phyloP scores from a whole-genome alignment of 2,113 vertebrate species.

The Thinocorus orbignyianus region DNA sequence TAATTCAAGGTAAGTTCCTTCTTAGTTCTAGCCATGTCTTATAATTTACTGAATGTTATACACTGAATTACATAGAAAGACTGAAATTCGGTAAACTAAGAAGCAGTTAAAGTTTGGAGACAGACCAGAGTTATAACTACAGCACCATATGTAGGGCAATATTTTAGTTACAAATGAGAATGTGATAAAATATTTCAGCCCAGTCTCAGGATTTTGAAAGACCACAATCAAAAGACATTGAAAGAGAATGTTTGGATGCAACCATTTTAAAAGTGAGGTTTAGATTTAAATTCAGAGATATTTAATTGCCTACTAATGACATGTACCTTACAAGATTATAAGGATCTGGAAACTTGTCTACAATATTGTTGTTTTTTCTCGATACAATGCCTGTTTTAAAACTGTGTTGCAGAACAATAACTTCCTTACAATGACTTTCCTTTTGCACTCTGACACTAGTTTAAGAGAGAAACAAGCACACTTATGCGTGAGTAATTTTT shows the following conservation, averaged over 20 bases:
- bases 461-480: not conserved
- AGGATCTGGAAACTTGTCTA: not conserved
- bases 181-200: not conserved
- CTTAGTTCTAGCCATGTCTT: not conserved
- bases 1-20: not conserved
- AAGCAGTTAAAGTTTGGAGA: conserved; percentile 12
- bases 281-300: not conserved
- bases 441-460: not conserved
- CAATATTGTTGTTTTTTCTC: not conserved
- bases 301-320: not conserved
- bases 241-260: not conserved
- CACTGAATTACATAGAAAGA: not conserved
- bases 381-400: not conserved
- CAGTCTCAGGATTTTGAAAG: not conserved
- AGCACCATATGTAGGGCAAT: not conserved
- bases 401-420: not conserved
- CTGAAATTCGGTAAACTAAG: not conserved
- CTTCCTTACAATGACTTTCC: not conserved
- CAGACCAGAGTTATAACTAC: not conserved
- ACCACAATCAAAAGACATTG: not conserved
- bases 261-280: not conserved
- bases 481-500: too few relatives aligned
- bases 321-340: not conserved
- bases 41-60: not conserved
- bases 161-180: conserved; percentile 24